Base-by-base conservation (phyloP, 2,888 invertebrate genomes). In the Erynnis tages region DNA sequence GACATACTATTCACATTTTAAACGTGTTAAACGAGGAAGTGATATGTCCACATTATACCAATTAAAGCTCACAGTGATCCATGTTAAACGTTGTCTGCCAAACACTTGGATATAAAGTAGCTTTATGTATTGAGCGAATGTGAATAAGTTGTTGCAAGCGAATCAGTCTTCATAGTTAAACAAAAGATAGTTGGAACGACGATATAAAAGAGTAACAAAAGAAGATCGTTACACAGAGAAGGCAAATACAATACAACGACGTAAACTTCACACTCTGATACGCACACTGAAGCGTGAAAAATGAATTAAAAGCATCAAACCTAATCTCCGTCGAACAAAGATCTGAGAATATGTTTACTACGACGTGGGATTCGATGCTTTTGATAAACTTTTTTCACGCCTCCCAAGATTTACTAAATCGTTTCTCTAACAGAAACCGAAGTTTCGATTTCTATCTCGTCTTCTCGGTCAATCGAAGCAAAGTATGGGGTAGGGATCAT, bases 1-100 rank as follows among this genome's bases (percentile, higher is more conserved):
- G 76, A 76, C 76, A 78, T 66, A 55, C 55, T 58, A 52, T 58
- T 64, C 54, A 53, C 57, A 58, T 58, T 63, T 60, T 63, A 32
- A 41, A 49, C 16, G 41, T 41, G 63, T 66, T 65, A 60, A 65
- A 66, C 61, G 62, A 65, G 65, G 60, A 67, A 71, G 63, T 76
- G 78, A 78, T 77, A 78, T 76, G 79, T 77, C 75, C 76, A 77
- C 72, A 77, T 74, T 78, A 72, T 73, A 72, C 62, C 62, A 63
- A 73, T 82, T 82, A 82, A 80, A 81, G 82, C 80, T 79, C 68
- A 72, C 66, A 70, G 43, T 50, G 50, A 59, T 70, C 68, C 73
- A 65, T 61, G 63, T 61, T 58, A 59, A 61, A 61, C 61, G 25
- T 34, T 29, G 16, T 59, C 57, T 60, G 61, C 60, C 54, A 48